Base-by-base conservation (phyloP, 2,888 invertebrate genomes). In the Cyaniris semiargus region DNA sequence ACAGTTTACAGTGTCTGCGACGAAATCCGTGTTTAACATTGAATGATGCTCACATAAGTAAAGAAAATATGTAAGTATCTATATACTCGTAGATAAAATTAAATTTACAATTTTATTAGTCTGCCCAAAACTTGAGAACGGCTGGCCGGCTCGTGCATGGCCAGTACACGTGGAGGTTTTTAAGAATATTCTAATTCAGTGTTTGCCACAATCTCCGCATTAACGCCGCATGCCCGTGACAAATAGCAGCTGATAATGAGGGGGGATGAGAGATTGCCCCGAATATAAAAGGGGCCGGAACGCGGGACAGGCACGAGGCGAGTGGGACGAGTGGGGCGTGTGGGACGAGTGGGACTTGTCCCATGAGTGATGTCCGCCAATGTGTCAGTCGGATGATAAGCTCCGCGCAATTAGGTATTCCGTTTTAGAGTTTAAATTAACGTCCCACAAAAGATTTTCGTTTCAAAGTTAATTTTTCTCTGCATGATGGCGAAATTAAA, bases 281-380 rank as follows among this genome's bases (percentile, higher is more conserved):
- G 0, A 66, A 66, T 31, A 66, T 66, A 66, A 31, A 66, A 66
- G 6, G 27, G 66, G 18, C 1, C 66, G 60, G 31, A 31, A 13
- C 60, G 60, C 10, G 23, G 60, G 23, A 60, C 60, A 60, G 60
- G 60, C 18, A 27, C 66, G 66, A 58, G 58, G 58, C 5, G 21
- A 10, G 53, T 53, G 48, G 48, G 48, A 53, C 48, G 18, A 18
- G 48, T 18, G 18, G 66, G 66, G 15, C 66, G 27, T 27, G 27
- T 18, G 53, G 53, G 53, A 53, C 48, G 48, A 48, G 48, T 15
- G 4, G 23, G 66, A 66, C 10, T 27, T 66, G 66, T 31, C 66
- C 66, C 66, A 66, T 66, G 66, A 66, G 66, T 31, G 66, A 66
- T 66, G 66, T 66, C 66, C 27, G 66, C 66, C 66, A 18, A 66